Evolutionary conservation across 2,888 invertebrate genomes (phyloP), one percentile per base, ranked within the genome.

Genomic region (Phengaris alcon): DNA sequence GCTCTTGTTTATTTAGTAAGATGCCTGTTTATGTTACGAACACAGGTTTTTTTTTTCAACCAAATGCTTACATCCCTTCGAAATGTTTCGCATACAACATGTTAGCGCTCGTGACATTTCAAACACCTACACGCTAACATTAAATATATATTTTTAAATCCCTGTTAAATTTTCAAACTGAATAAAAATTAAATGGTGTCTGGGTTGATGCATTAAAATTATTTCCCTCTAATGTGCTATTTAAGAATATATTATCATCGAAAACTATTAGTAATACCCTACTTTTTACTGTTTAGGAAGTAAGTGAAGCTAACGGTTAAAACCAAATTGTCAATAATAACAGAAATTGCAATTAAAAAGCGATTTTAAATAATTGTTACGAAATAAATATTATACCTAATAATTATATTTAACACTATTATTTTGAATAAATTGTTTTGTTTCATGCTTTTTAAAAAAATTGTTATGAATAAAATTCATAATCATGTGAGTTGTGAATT

Each of bases 171-270:
- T 59, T 59, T 22, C 35, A 12, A 64, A 35, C 15, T 64, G 35
- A n/a, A 22, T 9, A 44, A 44, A 12, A 64, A 35, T 12, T 51
- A 69, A 48, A 48, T 70, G 70, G 70, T 22, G 70, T 12, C 64
- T 64, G 12, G 44, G 35, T 12, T 35, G 64, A 9, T 69, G 48
- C 46, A 48, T 69, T 48, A 69, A n/a, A 68, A n/a, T 9, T 69
- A 48, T 70, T 51, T 51, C 51, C 51, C 70, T 35, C 22, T 48
- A 52, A 52, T 52, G 72, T 72, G 72, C 72, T 72, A 54, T 54
- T 52, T 70, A 70, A 72, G 72, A 72, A 72, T 72, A 72, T 72
- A 72, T 72, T 72, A 72, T 72, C 72, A 72, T 72, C 72, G 72
- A 72, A 72, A 72, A 52, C 72, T 72, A 72, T 54, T 72, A 72